Evolutionary conservation across 37 sponge, comb jelly and placozoan species (phyloP).

Genomic region (Aphrocallistes beatrix): DNA sequence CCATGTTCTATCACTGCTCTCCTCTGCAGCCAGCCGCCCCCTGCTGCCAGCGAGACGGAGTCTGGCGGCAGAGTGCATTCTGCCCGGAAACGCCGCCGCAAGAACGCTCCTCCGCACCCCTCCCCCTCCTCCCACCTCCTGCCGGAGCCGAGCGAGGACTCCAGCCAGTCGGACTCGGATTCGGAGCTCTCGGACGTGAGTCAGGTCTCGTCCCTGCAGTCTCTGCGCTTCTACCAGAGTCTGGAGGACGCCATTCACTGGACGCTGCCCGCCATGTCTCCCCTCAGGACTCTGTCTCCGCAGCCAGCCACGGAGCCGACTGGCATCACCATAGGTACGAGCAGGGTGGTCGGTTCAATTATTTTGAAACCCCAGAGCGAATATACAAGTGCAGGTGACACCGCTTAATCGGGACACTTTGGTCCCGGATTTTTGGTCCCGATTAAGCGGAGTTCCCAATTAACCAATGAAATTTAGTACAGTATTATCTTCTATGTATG

Average conservation of each 20-base stretch:
- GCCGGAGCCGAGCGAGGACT: not conserved
- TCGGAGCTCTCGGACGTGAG: not conserved
- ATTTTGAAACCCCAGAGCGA: too few species aligned
- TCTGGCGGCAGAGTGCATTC: not conserved
- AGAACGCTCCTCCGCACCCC: not conserved
- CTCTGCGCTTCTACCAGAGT: not conserved
- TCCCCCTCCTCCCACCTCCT: not conserved
- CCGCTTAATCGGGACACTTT: too few species aligned
- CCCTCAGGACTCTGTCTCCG: not conserved
- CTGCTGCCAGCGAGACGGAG: not conserved
- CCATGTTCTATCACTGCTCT: too few species aligned
- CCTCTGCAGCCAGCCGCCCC: too few species aligned
- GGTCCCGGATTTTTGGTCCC: too few species aligned
- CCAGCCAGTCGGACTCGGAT: not conserved
- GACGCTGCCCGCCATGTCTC: conserved; percentile 2
- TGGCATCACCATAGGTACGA: not conserved
- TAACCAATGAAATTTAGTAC: too few species aligned
- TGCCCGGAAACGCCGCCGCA: not conserved
- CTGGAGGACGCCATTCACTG: not conserved
- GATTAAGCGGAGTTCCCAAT: too few species aligned
- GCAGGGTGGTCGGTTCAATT: too few species aligned
- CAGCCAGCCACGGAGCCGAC: too few species aligned
- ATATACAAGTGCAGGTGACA: too few species aligned
- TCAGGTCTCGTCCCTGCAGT: not conserved
- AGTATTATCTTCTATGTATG: too few species aligned